Base-by-base conservation (phyloP, 2,113 vertebrate genomes). In the Phyllopteryx taeniolatus region DNA sequence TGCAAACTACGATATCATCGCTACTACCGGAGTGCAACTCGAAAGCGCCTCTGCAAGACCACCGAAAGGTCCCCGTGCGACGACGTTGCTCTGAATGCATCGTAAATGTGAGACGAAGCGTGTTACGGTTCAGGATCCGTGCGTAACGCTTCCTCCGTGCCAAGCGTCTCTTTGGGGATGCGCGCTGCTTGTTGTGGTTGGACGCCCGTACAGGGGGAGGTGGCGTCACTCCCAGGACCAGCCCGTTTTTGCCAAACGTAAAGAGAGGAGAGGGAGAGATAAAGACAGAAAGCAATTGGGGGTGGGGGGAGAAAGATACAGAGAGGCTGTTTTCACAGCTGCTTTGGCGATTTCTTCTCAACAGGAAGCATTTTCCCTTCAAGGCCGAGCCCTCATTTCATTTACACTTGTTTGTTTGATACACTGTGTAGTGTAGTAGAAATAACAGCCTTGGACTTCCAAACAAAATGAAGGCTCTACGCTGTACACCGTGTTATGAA, bases 181-280 rank as follows among this genome's bases (percentile, higher is more conserved):
- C 64, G 39, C 72, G 66, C 69, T 69, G 75, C 70, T 78, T 51
- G 57, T 78, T 51, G 57, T 67, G 76, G 76, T 80, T 78, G 82
- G 78, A 75, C 79, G 84, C 69, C 75, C 79, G 70, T 74, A 74
- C 64, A 77, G 81, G 81, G 84, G 54, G 76, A 77, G 74, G 80
- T 92, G 90, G 91, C 90, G 90, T 90, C 89, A 91, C 83, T 79
- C 10, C 14, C 22, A 86, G 73, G 80, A 87, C 87, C 86, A 88
- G 64, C 90, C 90, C 84, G 86, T 84, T 74, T 61, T 69, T 64
- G 27, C 66, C 27, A 73, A 84, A 85, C 22, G 84, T 81, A 59
- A 70, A 67, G 53, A 71, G 60, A 63, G 74, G 39, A 60, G 20
- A 1, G 46, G n/a, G 15, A 51, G 33, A 35, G 70, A 54, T 27